phyloP scores from a whole-genome alignment of 2,113 vertebrate genomes.

The Orientallactaga bullata region DNA sequence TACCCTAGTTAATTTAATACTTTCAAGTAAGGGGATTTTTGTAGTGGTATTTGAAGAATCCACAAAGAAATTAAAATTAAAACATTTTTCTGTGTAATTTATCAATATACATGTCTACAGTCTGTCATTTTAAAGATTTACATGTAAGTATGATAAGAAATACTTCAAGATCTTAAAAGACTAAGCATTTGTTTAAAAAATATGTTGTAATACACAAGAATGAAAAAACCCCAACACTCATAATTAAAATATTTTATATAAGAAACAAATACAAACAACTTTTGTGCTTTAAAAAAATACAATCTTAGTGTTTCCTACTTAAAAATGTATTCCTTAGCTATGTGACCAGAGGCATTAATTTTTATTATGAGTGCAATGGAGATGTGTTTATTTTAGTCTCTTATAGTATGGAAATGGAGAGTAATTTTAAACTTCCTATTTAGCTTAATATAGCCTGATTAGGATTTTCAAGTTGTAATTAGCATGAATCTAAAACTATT shows the following conservation, averaged over 20 bases:
- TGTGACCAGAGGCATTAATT: conserved; percentile 73
- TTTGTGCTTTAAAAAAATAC: conserved; percentile 12
- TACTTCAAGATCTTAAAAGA: neutral
- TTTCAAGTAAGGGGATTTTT: neutral
- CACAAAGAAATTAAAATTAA: neutral
- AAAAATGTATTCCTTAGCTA: conserved; percentile 57
- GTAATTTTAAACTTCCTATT: conserved; percentile 58
- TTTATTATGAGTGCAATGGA: conserved; percentile 67
- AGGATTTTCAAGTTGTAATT: conserved; percentile 60
- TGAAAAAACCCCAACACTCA: neutral
- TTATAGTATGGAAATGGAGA: conserved; percentile 62
- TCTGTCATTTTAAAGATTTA: conserved; percentile 33
- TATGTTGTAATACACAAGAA: neutral
- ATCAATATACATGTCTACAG: neutral
- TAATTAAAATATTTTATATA: conserved; percentile 67
- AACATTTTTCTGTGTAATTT: conserved; percentile 26
- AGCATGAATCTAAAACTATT: conserved; percentile 51
- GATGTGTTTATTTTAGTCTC: conserved; percentile 75
- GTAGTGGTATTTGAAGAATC: neutral
- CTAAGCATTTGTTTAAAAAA: conserved; percentile 43
- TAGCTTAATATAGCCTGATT: conserved; percentile 51
- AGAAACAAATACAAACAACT: conserved; percentile 74
- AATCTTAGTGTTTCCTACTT: conserved; percentile 74
- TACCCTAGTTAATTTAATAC: neutral
- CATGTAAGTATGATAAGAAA: neutral